A percentile compares a stretch with the other conserved stretches of the same genome.
Evolutionary conservation across 1,140 invertebrate genomes (phyloP).

Genomic region (Periplaneta americana): DNA sequence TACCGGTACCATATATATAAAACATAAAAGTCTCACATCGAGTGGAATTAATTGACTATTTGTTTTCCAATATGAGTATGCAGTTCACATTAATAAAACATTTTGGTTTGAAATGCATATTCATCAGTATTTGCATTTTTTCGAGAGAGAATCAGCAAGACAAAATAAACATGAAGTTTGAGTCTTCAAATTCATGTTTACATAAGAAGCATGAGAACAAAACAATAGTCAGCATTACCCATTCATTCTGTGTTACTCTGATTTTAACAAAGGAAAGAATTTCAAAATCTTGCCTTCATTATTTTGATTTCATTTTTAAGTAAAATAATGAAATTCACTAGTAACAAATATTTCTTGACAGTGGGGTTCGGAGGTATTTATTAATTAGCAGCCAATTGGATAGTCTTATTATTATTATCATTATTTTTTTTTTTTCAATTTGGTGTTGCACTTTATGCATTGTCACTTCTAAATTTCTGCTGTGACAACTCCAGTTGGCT

Average conservation of each 20-base stretch:
- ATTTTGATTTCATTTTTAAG: neutral
- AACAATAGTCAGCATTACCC: neutral
- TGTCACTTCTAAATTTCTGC: neutral
- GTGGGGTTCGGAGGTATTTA: neutral
- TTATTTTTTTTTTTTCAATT: neutral
- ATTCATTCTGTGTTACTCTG: neutral
- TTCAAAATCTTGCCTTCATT: neutral
- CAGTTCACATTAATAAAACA: too few relatives aligned
- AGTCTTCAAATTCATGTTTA: neutral
- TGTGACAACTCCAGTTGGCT: neutral
- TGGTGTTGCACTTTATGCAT: too few relatives aligned
- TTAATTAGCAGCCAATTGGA: neutral
- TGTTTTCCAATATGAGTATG: too few relatives aligned
- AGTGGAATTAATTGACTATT: too few relatives aligned
- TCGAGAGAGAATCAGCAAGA: neutral
- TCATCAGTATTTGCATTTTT: too few relatives aligned
- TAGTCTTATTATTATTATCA: neutral
- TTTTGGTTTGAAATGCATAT: too few relatives aligned
- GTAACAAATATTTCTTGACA: neutral
- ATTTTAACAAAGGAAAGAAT: neutral
- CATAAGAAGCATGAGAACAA: neutral
- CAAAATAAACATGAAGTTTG: neutral
- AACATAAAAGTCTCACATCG: too few relatives aligned
- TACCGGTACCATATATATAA: too few relatives aligned
- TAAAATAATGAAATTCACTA: neutral